Conservation (phyloP, 2,888 invertebrate genomes). For the Anodontia alba region DNA sequence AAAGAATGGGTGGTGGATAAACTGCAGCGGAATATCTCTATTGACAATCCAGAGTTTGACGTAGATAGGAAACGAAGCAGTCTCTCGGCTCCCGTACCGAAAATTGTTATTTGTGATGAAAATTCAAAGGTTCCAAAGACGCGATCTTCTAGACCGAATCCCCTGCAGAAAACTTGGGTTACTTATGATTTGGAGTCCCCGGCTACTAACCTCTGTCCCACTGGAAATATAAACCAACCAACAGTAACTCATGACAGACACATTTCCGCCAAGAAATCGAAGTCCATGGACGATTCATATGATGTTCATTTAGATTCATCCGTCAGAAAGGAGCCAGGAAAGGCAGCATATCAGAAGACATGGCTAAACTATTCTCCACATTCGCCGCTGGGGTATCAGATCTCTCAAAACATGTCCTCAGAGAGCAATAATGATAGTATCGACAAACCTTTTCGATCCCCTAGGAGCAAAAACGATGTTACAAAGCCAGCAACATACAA, state of each 20-base stretch:
- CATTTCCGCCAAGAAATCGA: too few species aligned
- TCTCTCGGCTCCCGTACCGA: not conserved
- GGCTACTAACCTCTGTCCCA: not conserved
- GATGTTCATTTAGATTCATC: not conserved
- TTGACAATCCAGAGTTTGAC: not conserved
- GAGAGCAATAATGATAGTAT: not conserved
- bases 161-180: not conserved
- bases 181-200: not conserved
- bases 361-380: not conserved
- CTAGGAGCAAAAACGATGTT: not conserved
- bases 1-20: constrained; percentile 1
- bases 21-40: not conserved
- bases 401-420: not conserved
- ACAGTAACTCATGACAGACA: too few species aligned
- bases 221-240: not conserved
- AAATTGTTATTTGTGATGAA: not conserved
- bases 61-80: not conserved
- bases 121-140: not conserved
- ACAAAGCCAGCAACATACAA: too few species aligned
- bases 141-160: not conserved
- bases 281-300: not conserved
- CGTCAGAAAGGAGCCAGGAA: not conserved
- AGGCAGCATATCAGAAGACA: not conserved
- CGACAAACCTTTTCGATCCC: not conserved
- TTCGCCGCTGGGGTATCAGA: not conserved